These are phyloP conservation scores for Apamea sordens DNA, from an alignment of 2,888 invertebrate species.

Conservation along the genomic window DNA sequence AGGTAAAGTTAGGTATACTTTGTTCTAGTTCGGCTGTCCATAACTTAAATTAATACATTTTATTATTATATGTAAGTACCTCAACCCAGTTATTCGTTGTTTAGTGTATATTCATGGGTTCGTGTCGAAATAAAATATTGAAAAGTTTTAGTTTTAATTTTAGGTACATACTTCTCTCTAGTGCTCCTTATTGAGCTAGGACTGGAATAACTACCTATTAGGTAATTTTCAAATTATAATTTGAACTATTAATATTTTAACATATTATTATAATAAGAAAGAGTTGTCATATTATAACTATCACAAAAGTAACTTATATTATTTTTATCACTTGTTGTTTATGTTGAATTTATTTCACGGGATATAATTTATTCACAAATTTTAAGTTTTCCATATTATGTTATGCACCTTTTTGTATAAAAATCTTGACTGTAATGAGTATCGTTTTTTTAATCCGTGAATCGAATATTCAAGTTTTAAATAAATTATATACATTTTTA, in stretches of 20 bases:
- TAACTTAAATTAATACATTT: constrained; percentile 22
- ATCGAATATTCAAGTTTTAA: constrained; percentile 43
- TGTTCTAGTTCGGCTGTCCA: constrained; percentile 16
- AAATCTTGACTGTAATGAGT: constrained; percentile 29
- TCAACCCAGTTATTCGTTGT: constrained; percentile 33
- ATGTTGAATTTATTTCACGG: constrained; percentile 49
- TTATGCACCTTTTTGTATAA: constrained; percentile 41
- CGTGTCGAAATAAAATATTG: not conserved
- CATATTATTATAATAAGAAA: constrained; percentile 13
- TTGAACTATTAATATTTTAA: constrained; percentile 24
- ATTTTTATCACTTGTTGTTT: constrained; percentile 51
- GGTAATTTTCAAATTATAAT: constrained; percentile 14
- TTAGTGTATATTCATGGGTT: constrained; percentile 16
- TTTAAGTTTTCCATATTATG: constrained; percentile 41
- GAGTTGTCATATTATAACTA: constrained; percentile 46
- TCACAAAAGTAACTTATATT: constrained; percentile 48
- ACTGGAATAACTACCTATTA: constrained; percentile 7
- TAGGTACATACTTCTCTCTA: not conserved
- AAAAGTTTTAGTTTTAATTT: not conserved
- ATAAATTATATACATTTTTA: constrained; percentile 44
- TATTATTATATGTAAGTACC: constrained; percentile 14
- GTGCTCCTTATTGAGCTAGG: not conserved
- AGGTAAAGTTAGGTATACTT: not conserved
- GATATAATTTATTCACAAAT: constrained; percentile 40
- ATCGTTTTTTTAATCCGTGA: constrained; percentile 45